Evolutionary conservation across 2,797 vertebrate species (phyloP), one percentile per base, ranked within the genome.

Genomic region (Falco berigora): DNA sequence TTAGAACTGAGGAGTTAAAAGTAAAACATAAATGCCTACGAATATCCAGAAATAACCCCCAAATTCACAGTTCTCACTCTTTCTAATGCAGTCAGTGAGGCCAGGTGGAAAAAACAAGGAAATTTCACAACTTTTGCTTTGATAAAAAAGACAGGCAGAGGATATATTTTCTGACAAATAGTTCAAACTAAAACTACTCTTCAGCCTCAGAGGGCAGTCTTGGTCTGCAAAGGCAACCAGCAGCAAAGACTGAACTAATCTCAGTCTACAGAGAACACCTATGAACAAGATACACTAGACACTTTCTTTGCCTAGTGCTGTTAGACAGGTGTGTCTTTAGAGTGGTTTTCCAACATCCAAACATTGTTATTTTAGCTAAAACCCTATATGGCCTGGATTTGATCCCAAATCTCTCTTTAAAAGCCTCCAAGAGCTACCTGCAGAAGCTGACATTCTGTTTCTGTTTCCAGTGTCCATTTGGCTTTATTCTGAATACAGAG

Each of bases 391-490:
- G 16, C 32, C 40, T 69, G 58, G 53, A 68, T 69, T 53, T n/a
- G 36, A 81, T 32, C 16, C 20, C 62, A 44, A 58, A 61, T 52
- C 19, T n/a, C 27, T 36, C 44, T 76, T 73, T 34, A 64, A 79
- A 89, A 78, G 7, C 42, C 14, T 9, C 44, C 67, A 36, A 67
- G 34, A 85, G 13, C 6, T 91, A 99, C 98, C 98, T 98, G 97
- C 85, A 98, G 96, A 79, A 96, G 30, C 1, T 96, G 98, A 78
- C 98, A 98, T 14, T 97, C 90, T 5, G 97, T 84, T 93, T 98
- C 98, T 21, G 98, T 58, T 88, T 96, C 97, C 98, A 98, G 97
- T 2, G 96, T 96, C 98, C 98, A 98, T n/a, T 91, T 84, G 38
- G 86, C 88, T 83, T 73, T 96, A 80, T 96, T 96, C 74, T 86